Conservation (phyloP, 2,797 vertebrate genomes). For the Garrulus glandarius region DNA sequence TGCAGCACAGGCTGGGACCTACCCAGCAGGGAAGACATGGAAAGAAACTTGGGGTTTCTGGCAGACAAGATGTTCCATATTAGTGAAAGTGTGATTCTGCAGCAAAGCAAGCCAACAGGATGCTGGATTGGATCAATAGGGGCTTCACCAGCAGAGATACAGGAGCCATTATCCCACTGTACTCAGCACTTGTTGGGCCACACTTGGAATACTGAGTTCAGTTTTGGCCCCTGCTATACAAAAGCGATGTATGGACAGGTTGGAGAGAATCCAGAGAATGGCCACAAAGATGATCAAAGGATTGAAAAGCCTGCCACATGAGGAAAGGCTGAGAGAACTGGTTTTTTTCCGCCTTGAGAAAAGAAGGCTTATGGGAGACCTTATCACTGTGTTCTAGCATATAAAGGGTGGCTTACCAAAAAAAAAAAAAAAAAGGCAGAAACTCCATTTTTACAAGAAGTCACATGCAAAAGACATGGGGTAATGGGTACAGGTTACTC, state of each 20-base stretch:
- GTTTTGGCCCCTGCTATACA: neutral
- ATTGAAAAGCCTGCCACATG: neutral
- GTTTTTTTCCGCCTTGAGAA: neutral
- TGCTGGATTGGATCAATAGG: neutral
- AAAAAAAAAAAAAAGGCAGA: neutral
- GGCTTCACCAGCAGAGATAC: neutral
- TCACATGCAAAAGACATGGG: neutral
- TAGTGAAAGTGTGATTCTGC: neutral
- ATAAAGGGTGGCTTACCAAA: neutral
- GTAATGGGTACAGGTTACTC: neutral
- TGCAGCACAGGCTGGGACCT: neutral
- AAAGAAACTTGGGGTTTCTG: neutral
- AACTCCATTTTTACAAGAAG: neutral
- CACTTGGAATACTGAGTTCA: neutral
- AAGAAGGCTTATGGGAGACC: neutral
- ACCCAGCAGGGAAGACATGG: rapidly evolving
- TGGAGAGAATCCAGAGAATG: neutral
- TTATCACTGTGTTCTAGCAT: neutral
- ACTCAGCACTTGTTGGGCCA: neutral
- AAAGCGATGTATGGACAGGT: neutral
- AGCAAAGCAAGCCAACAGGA: neutral
- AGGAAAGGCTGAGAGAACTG: neutral
- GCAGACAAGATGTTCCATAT: neutral
- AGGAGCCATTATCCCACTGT: neutral
- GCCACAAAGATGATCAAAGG: neutral